Percentiles rank a stretch among this genome's conserved stretches.
phyloP scores from a whole-genome alignment of 1,140 invertebrate species.

The Drosophila grimshawi region DNA sequence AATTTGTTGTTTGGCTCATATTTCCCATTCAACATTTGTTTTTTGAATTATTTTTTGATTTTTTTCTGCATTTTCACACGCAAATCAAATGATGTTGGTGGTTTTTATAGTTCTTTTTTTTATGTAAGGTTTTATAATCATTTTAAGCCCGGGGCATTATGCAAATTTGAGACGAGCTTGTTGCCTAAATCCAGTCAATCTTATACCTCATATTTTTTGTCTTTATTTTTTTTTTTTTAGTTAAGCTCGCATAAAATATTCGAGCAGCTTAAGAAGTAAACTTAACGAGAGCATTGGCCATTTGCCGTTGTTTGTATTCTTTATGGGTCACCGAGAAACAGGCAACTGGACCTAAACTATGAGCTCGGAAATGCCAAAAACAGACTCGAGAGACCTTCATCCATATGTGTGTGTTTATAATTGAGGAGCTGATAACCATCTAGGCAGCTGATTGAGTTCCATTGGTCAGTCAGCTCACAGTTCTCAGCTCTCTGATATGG shows the following conservation, averaged over 20 bases:
- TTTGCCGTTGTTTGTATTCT: slow-evolving; percentile 12
- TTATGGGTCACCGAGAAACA: slow-evolving; percentile 3
- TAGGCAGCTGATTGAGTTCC: slow-evolving; percentile 29
- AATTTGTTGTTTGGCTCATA: slow-evolving; percentile 29
- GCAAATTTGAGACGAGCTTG: slow-evolving; percentile 52
- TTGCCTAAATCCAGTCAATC: slow-evolving; percentile 19
- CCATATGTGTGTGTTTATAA: background rate
- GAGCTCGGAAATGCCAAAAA: background rate
- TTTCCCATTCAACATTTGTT: slow-evolving; percentile 20
- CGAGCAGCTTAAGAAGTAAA: slow-evolving; percentile 8
- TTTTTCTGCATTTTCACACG: slow-evolving; percentile 62
- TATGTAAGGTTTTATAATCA: slow-evolving; percentile 10
- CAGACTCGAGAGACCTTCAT: background rate
- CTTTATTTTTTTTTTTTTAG: background rate
- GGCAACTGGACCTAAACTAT: background rate
- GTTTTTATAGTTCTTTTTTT: slow-evolving; percentile 32
- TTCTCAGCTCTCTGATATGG: background rate
- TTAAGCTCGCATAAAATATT: slow-evolving; percentile 14
- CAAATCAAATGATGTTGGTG: slow-evolving; percentile 61
- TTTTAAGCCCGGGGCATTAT: slow-evolving; percentile 47
- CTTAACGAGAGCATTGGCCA: slow-evolving; percentile 25
- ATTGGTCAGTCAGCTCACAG: slow-evolving; percentile 4
- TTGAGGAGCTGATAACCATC: slow-evolving; percentile 5
- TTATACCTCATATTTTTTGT: background rate
- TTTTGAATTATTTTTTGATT: slow-evolving; percentile 33